A percentile compares a stretch with the other conserved stretches of the same genome.
Evolutionary conservation across 2,797 vertebrate species (phyloP).

Genomic region (Pangasius macronema): DNA sequence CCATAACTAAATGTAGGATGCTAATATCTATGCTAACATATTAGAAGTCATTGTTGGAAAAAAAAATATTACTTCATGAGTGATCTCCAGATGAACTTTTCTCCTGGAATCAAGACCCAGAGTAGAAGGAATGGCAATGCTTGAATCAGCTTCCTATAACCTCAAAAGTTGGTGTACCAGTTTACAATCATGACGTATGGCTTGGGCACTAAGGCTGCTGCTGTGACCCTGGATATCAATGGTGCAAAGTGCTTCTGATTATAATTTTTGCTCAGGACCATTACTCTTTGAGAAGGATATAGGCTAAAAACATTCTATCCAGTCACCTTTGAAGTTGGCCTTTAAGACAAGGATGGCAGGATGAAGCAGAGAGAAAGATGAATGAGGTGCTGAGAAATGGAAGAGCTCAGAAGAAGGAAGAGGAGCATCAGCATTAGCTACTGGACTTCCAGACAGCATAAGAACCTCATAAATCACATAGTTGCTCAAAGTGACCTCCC

Average conservation of each 20-base stretch:
- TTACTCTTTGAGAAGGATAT: constrained; percentile 67
- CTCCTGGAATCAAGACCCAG: not conserved
- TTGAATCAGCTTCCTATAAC: constrained; percentile 54
- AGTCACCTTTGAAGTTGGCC: constrained; percentile 79
- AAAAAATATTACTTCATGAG: not conserved
- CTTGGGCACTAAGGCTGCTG: constrained; percentile 29
- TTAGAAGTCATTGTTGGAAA: not conserved
- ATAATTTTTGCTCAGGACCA: constrained; percentile 69
- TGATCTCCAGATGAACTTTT: not conserved
- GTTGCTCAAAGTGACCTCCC: constrained; percentile 66
- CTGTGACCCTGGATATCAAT: constrained; percentile 56
- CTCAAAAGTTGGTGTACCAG: constrained; percentile 46
- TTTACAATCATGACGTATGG: constrained; percentile 57
- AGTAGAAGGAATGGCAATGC: not conserved
- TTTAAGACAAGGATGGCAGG: constrained; percentile 60
- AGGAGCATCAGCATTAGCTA: constrained; percentile 69
- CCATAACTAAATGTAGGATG: not conserved
- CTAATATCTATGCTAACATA: not conserved
- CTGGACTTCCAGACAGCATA: constrained; percentile 69
- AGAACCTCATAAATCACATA: constrained; percentile 72
- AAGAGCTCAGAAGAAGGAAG: constrained; percentile 52
- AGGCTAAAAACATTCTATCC: constrained; percentile 69
- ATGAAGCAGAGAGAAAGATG: constrained; percentile 72
- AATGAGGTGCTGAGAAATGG: constrained; percentile 80
- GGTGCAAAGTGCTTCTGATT: constrained; percentile 72